These are phyloP conservation scores for Aselliscus stoliczkanus DNA, from an alignment of 2,797 vertebrate species.

Conservation along the genomic window DNA sequence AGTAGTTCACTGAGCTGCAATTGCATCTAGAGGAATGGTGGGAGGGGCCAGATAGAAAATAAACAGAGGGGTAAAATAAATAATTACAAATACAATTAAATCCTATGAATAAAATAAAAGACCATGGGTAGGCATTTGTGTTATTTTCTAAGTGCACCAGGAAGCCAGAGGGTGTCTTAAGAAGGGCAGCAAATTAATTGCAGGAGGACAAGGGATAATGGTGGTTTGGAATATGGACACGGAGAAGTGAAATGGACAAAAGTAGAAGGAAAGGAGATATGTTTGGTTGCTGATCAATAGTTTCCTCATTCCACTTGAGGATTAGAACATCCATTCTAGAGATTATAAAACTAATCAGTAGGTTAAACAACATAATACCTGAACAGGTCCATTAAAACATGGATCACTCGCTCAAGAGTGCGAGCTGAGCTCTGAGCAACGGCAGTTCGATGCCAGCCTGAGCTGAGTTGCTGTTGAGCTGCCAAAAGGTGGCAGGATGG, in stretches of 20 bases:
- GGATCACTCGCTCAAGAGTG: no score
- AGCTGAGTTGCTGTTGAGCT: no score
- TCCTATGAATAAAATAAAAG: background rate
- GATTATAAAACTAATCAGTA: background rate
- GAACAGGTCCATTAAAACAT: background rate
- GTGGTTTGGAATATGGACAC: background rate
- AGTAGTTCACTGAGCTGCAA: background rate
- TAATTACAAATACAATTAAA: background rate
- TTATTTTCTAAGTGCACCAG: background rate
- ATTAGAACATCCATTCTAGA: background rate
- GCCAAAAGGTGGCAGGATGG: no score
- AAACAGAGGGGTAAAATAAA: background rate
- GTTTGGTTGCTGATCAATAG: background rate
- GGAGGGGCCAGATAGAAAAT: background rate
- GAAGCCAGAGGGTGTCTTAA: background rate
- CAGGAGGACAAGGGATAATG: background rate
- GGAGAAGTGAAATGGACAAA: background rate
- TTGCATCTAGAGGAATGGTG: background rate
- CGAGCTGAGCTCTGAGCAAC: no score
- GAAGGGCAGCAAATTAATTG: background rate
- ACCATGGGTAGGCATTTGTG: background rate
- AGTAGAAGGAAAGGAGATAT: background rate
- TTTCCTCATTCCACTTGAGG: background rate
- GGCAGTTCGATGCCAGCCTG: no score
- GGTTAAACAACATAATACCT: background rate